Evolutionary conservation across 2,888 invertebrate genomes (phyloP).

Genomic region (Altica lythri): DNA sequence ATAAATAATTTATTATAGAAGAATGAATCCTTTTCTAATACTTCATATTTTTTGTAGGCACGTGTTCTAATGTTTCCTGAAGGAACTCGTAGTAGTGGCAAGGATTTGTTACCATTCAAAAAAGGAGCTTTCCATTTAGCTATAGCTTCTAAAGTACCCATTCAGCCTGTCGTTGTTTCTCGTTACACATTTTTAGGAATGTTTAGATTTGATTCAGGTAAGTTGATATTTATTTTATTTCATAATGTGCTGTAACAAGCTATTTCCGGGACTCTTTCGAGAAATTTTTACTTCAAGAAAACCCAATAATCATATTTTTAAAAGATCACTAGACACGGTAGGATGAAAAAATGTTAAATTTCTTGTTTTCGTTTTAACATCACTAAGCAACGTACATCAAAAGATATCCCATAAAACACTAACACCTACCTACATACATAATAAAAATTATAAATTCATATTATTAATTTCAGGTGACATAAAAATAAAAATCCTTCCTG

Average conservation of each 20-base stretch:
- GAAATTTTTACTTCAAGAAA: too few species aligned
- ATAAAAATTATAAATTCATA: too few species aligned
- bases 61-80: conserved; percentile 90
- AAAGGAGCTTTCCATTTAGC: conserved; percentile 97
- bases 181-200: conserved; percentile 74
- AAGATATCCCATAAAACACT: too few species aligned
- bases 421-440: too few species aligned
- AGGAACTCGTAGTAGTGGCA: conserved; percentile 83
- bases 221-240: conserved; percentile 3
- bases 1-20: not conserved
- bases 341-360: too few species aligned
- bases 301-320: too few species aligned
- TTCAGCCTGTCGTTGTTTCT: conserved; percentile 88
- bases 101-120: conserved; percentile 84
- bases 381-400: too few species aligned
- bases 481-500: conserved; percentile 73
- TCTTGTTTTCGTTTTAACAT: too few species aligned
- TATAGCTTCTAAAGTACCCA: conserved; percentile 78
- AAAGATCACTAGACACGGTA: too few species aligned
- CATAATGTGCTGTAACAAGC: too few species aligned
- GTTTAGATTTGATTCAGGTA: conserved; percentile 68
- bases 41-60: conserved; percentile 60
- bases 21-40: not conserved
- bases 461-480: conserved; percentile 67
- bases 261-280: too few species aligned